Conservation (phyloP, 2,888 invertebrate species). For the Campoplex nolae region DNA sequence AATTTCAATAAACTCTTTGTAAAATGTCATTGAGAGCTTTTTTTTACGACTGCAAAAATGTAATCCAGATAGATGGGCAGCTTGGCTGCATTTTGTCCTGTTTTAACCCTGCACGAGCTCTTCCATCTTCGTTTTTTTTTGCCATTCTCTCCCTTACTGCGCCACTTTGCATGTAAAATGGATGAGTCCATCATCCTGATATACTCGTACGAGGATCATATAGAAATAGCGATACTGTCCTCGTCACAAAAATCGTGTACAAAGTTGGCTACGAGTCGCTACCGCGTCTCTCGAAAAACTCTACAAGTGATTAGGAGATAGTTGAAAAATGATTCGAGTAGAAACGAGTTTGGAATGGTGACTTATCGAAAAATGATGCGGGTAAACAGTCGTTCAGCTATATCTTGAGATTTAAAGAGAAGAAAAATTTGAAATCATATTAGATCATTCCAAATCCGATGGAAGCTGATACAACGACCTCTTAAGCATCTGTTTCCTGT, state of each 20-base stretch:
- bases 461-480: neutral
- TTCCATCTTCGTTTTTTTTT: neutral
- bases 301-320: no score
- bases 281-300: neutral
- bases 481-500: neutral
- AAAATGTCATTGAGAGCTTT: slow-evolving; percentile 5
- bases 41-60: slow-evolving; percentile 8
- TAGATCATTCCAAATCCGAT: neutral
- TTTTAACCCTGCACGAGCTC: neutral
- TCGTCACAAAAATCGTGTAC: neutral
- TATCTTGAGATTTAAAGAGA: neutral
- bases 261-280: neutral
- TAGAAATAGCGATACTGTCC: slow-evolving; percentile 8
- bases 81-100: neutral
- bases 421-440: neutral
- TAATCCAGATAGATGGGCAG: slow-evolving; percentile 16
- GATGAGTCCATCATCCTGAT: neutral
- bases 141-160: neutral
- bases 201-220: neutral
- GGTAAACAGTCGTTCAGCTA: neutral
- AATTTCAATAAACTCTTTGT: slow-evolving; percentile 17
- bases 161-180: slow-evolving; percentile 15
- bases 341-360: no score
- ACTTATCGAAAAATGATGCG: neutral
- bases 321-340: neutral